Base-by-base conservation (phyloP, 2,888 invertebrate genomes). In the Lasioglossum lativentre region DNA sequence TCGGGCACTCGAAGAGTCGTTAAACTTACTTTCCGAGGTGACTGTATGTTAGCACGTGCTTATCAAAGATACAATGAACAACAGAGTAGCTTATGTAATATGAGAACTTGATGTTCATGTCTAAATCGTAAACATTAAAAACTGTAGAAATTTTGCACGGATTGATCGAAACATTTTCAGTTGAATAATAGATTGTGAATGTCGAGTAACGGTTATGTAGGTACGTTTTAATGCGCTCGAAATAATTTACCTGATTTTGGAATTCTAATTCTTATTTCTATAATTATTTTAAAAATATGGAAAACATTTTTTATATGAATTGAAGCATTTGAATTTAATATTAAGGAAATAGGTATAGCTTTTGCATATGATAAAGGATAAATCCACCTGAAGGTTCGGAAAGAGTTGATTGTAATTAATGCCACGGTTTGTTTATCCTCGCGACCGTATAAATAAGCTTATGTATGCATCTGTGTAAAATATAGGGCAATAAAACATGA, bases 401-500 rank as follows among this genome's bases (percentile, higher is more conserved):
- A 45, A 34, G 23, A 14, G 16, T 16, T 14, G 45, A 38, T 56
- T 16, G 68, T 52, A 79, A 74, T 56, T 78, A 78, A 71, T 47
- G 27, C 38, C 56, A n/a, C 27, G 81, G 47, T 30, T 63, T 63
- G n/a, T 66, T 19, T 19, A 6, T 34, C 16, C 6, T 34, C 34
- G 16, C 19, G 34, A 66, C 19, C 66, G 66, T 30, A 63, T 16
- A 30, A 27, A 30, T 63, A 1, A 14, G 27, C 5, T 27, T 59
- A 27, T 27, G 27, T 14, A 27, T 27, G 27, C 5, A 27, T 16
- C 59, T 14, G 16, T 27, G 59, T 14, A 27, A 59, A n/a, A 27
- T 14, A 59, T 27, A 4, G 5, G 27, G 14, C 5, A 59, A 27
- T 59, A 27, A n/a, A 27, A 30, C 8, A 10, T 66, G 8, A 66